Base-by-base conservation (phyloP, 1,140 invertebrate species). In the Triops cancriformis region DNA sequence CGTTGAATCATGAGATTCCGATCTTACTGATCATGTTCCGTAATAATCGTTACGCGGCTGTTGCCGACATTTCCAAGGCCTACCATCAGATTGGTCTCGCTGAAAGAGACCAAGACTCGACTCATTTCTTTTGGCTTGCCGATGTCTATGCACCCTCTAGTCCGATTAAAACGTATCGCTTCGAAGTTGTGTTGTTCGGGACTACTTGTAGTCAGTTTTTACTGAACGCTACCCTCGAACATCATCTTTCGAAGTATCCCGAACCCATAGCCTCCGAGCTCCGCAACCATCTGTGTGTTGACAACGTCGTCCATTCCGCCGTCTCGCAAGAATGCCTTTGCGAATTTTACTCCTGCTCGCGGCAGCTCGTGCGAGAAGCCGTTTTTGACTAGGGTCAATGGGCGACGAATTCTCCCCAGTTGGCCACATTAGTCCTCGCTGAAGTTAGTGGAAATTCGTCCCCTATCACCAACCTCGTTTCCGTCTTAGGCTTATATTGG, bases 21-120 rank as follows among this genome's bases (percentile, higher is more conserved):
- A 75, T 27, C 37, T 42, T 75, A 0, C 4, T 75, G 31, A 2
- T 18, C n/a, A 23, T 31, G 26, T 42, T 31, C 74, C 43, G 43
- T 18, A 45, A 45, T 1, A 18, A 45, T 72, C n/a, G n/a, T n/a
- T n/a, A n/a, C n/a, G n/a, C n/a, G n/a, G n/a, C n/a, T n/a, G n/a
- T n/a, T n/a, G n/a, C 64, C 3, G 76, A 77, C 64, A 77, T 77
- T 72, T 45, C 72, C 31, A 77, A 77, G 28, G 76, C 76, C 41
- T 73, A 26, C 14, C 76, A 28, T 14, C 64, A 77, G 26, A 27
- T 77, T 18, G 23, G 14, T 18, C 76, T 77, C 23, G 31, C 27
- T 12, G 45, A 26, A 6, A 0, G 73, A 26, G 76, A 77, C n/a
- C 51, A 72, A 18, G 72, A 73, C 37, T 77, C 37, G 18, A 72